phyloP scores from a whole-genome alignment of 2,113 vertebrate genomes.

The Xerus inauris region DNA sequence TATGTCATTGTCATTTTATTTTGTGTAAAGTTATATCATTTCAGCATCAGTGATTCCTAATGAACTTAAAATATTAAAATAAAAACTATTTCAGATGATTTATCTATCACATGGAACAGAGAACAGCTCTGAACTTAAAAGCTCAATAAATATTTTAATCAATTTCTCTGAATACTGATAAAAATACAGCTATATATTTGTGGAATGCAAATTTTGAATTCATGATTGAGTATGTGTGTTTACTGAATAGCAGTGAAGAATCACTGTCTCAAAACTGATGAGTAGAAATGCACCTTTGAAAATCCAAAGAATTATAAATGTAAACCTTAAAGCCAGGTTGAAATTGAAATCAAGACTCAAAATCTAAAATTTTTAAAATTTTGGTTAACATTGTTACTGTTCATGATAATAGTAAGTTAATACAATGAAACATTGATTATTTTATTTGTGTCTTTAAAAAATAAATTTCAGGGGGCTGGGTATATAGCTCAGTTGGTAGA shows the following conservation, averaged over 20 bases:
- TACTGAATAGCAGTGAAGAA: not conserved
- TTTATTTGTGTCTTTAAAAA: not conserved
- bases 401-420: not conserved
- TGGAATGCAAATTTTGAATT: not conserved
- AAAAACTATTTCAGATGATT: not conserved
- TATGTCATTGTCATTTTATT: constrained; percentile 16
- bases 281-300: not conserved
- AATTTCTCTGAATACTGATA: not conserved
- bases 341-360: not conserved
- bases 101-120: not conserved
- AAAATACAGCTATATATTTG: not conserved
- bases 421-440: not conserved
- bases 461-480: too few relatives aligned
- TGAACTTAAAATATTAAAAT: not conserved
- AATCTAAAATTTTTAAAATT: not conserved
- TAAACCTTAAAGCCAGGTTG: not conserved
- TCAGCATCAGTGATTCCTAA: not conserved
- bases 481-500: too few relatives aligned
- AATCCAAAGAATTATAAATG: not conserved
- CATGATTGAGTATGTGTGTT: not conserved
- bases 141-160: not conserved
- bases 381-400: not conserved
- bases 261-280: not conserved
- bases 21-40: not conserved
- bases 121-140: not conserved